Percentiles rank a stretch among this genome's conserved stretches.
Conservation (phyloP, 2,113 vertebrate species). For the Crotalus horridus region DNA sequence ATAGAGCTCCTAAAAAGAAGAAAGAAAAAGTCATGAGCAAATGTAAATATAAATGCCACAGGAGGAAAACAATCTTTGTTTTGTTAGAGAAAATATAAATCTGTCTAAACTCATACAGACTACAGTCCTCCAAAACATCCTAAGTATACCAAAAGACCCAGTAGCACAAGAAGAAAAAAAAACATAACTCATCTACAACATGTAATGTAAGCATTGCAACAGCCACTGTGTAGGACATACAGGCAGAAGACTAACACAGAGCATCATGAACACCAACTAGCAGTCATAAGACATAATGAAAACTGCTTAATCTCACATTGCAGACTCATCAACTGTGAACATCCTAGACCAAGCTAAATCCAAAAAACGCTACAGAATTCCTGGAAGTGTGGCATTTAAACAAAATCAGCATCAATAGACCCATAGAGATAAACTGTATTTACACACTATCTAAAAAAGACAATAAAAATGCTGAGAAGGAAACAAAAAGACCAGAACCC, state of each 20-base stretch:
- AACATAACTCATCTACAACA: neutral
- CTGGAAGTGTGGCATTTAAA: neutral
- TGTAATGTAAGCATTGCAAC: neutral
- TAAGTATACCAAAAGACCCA: neutral
- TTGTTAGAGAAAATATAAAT: conserved; percentile 24
- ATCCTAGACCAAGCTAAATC: neutral
- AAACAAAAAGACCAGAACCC: neutral
- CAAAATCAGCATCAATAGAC: neutral
- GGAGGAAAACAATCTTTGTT: conserved; percentile 24
- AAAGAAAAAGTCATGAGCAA: conserved; percentile 25
- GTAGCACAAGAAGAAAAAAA: neutral
- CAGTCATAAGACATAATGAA: neutral
- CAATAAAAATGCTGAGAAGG: neutral
- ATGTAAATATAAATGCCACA: conserved; percentile 43
- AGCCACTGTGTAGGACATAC: neutral
- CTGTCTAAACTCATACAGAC: neutral
- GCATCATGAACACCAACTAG: neutral
- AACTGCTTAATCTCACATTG: neutral
- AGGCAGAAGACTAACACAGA: neutral
- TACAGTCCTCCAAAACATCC: neutral
- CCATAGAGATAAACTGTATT: neutral
- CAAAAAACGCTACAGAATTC: neutral
- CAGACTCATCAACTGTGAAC: neutral
- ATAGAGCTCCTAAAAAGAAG: conserved; percentile 4
- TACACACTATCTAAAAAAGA: neutral